phyloP scores from a whole-genome alignment of 2,797 vertebrate species.

The Falco concolor region DNA sequence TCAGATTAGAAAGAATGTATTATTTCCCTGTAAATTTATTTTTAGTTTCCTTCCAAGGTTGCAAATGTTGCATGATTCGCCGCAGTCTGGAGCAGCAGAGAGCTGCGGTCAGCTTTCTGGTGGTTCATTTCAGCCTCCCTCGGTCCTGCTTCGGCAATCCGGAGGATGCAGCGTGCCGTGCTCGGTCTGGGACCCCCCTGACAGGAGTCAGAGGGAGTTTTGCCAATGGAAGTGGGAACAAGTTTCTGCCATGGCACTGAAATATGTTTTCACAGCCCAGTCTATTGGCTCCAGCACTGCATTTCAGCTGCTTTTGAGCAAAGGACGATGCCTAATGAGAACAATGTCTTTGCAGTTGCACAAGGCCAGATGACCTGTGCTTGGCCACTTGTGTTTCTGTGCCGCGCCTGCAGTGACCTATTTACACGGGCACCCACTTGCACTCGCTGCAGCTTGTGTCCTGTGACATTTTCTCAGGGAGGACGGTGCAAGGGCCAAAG shows the following conservation, averaged over 20 bases:
- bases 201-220: neutral
- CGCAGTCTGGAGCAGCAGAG: neutral
- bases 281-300: neutral
- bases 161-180: accelerated
- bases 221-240: neutral
- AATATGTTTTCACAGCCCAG: neutral
- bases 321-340: neutral
- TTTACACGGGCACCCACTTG: accelerated
- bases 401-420: neutral
- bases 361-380: accelerated
- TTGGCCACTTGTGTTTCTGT: accelerated
- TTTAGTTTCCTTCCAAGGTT: slow-evolving; percentile 54
- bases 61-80: neutral
- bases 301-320: neutral
- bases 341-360: accelerated
- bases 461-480: neutral
- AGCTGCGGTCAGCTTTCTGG: neutral
- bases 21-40: slow-evolving; percentile 64
- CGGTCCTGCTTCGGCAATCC: neutral
- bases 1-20: slow-evolving; percentile 72
- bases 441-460: neutral
- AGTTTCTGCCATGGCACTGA: neutral
- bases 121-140: accelerated
- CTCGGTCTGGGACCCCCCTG: neutral
- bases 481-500: neutral